phyloP scores from a whole-genome alignment of 2,888 invertebrate genomes.

The Unio pictorum region DNA sequence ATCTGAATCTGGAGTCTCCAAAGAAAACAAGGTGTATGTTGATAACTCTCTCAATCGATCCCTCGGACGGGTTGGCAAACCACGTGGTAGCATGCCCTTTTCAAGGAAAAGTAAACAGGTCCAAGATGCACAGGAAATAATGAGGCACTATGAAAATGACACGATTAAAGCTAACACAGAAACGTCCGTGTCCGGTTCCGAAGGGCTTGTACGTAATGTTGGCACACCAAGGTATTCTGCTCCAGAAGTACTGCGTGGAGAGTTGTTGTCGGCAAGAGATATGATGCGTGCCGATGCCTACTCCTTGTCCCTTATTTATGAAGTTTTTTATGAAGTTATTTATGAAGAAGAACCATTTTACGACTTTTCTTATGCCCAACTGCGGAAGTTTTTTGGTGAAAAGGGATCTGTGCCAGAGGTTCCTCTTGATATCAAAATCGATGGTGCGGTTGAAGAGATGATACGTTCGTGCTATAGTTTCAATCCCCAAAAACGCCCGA shows the following conservation, averaged over 20 bases:
- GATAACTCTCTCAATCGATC: conserved; percentile 18
- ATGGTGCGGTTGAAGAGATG: no score
- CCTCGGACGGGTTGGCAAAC: conserved; percentile 16
- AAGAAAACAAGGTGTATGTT: no score
- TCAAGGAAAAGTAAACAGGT: conserved; percentile 3
- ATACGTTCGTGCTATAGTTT: no score
- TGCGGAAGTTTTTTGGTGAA: conserved; percentile 28
- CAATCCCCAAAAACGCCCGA: no score
- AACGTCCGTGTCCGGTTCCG: conserved; percentile 11
- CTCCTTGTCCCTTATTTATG: conserved; percentile 22
- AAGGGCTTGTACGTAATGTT: conserved; percentile 15
- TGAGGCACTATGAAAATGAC: conserved; percentile 1
- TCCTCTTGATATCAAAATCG: background rate
- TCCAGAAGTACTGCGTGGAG: conserved; percentile 34
- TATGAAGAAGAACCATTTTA: conserved; percentile 33
- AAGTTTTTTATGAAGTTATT: conserved; percentile 28
- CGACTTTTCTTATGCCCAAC: conserved; percentile 21
- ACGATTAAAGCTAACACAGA: conserved; percentile 17
- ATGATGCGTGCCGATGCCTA: conserved; percentile 35
- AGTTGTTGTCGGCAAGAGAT: conserved; percentile 7
- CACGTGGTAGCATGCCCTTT: conserved; percentile 12
- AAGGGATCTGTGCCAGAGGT: conserved; percentile 18
- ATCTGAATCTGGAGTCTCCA: no score
- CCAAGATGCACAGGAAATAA: background rate
- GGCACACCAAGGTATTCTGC: conserved; percentile 37